Base-by-base conservation (phyloP, 2,113 vertebrate genomes). In the Oenanthe oenanthe region DNA sequence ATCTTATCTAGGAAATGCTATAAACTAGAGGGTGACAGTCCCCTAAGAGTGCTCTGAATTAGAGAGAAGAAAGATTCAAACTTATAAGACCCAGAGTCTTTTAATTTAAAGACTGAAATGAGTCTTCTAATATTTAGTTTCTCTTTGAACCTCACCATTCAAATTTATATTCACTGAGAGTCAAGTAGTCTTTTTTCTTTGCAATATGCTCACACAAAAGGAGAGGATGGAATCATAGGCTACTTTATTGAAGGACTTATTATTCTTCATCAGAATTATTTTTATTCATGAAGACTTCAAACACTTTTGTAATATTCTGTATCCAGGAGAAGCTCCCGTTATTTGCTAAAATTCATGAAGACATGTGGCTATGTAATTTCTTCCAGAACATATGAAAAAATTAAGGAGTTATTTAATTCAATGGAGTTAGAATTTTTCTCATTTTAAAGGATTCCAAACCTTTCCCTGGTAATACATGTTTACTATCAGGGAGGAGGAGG, bases 221-320 rank as follows among this genome's bases (percentile, higher is more conserved):
- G 24, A 76, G 38, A 73, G 58, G 26, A 82, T 72, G 45, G 74
- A 89, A 75, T 94, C 51, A 45, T 28, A 66, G 60, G 16, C 70
- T 92, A 32, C 63, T 93, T 93, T 57, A 70, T 40, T 82, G 62
- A 89, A 89, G 82, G 60, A 71, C 65, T 66, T 48, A 50, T 63
- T 51, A 47, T 88, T 81, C 53, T 31, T 21, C 84, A 88, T 95
- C 51, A 85, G n/a, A 95, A 76, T 88, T 75, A 82, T 91, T 62
- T 93, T 88, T 96, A 85, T 92, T 92, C 66, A 65, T 93, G 66
- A 84, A 56, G 65, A 73, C 76, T 89, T 84, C 18, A 82, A 75
- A 89, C 54, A 26, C 31, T 34, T 94, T 45, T n/a, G 63, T 72
- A 91, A 83, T 48, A 58, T 75, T 79, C 57, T 76, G 42, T 78